phyloP scores from a whole-genome alignment of 1,140 invertebrate genomes.

The Diprion similis region DNA sequence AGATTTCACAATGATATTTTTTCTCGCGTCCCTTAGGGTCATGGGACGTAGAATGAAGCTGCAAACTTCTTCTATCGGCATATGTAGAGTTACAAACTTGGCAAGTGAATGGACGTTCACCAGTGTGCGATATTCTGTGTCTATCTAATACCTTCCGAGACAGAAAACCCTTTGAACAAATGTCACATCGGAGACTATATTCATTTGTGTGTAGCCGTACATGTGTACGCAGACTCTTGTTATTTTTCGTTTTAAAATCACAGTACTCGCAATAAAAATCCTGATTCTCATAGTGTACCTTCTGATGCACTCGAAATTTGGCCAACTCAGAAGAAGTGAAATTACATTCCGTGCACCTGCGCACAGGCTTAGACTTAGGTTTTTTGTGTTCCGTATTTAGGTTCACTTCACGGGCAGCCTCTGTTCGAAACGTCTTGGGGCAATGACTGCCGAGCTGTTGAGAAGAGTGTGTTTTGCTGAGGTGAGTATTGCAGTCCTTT shows the following conservation, averaged over 20 bases:
- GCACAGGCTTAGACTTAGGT: slow-evolving; percentile 63
- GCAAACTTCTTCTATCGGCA: neutral
- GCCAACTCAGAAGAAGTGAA: slow-evolving; percentile 53
- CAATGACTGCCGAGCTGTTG: neutral
- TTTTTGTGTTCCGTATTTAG: neutral
- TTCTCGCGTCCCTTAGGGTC: neutral
- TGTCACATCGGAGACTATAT: slow-evolving; percentile 20
- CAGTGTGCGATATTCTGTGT: slow-evolving; percentile 19
- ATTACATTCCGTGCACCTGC: slow-evolving; percentile 81
- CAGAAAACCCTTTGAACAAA: slow-evolving; percentile 11
- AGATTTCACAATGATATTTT: neutral
- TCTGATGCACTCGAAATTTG: slow-evolving; percentile 3
- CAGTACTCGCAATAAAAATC: slow-evolving; percentile 17
- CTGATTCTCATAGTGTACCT: slow-evolving; percentile 17
- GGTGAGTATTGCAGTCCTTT: neutral
- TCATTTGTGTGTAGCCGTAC: slow-evolving; percentile 21
- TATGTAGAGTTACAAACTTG: neutral
- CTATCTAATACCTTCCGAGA: neutral
- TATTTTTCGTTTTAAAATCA: slow-evolving; percentile 13
- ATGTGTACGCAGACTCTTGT: slow-evolving; percentile 20
- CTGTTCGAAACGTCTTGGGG: neutral
- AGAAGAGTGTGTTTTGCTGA: neutral
- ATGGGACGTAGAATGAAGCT: neutral
- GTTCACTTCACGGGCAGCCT: neutral
- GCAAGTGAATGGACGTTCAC: neutral